Evolutionary conservation across 1,140 invertebrate species (phyloP), one percentile per base, ranked within the genome.

Genomic region (Drosophila kepulauana): DNA sequence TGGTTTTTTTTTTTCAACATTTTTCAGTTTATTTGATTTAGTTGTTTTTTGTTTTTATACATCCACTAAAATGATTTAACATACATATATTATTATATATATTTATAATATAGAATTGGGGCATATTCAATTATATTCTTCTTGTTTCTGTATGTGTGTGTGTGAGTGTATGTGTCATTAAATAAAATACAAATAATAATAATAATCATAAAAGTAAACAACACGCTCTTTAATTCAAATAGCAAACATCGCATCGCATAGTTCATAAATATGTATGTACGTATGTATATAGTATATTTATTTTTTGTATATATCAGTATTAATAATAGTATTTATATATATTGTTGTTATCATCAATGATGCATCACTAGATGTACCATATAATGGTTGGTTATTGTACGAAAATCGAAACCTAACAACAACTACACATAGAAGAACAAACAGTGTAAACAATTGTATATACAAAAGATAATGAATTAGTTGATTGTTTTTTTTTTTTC

Each of bases 61-160:
- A 88, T 88, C 84, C 77, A 87, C 84, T 87, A 87, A 87, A 87
- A 87, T 87, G 84, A 87, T 87, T 87, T 87, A 87, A 87, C 84
- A 88, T 87, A 87, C 77, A 88, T 86, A 76, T 72, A 77, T 66
- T 74, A 74, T 70, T 79, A 77, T 87, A 66, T 59, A 66, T 48
- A 65, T 78, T 81, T 78, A 75, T 86, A 81, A 86, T 87, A 79
- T 77, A 71, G 64, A 76, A 75, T 65, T 67, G 66, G 72, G 73
- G 59, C 59, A 75, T 82, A 75, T 82, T 88, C 78, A 82, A 64
- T 73, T 78, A 49, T 87, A 68, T 72, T 66, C 56, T 71, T 71
- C 69, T 52, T 16, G 15, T 71, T 79, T 46, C 54, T 57, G 57
- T 66, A 59, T 71, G 38, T 54, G 56, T 61, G 56, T 82, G 62